Percentiles rank a stretch among this genome's conserved stretches.
These are phyloP conservation scores for Galeruca laticollis DNA, from an alignment of 2,888 invertebrate genomes.

Conservation along the genomic window DNA sequence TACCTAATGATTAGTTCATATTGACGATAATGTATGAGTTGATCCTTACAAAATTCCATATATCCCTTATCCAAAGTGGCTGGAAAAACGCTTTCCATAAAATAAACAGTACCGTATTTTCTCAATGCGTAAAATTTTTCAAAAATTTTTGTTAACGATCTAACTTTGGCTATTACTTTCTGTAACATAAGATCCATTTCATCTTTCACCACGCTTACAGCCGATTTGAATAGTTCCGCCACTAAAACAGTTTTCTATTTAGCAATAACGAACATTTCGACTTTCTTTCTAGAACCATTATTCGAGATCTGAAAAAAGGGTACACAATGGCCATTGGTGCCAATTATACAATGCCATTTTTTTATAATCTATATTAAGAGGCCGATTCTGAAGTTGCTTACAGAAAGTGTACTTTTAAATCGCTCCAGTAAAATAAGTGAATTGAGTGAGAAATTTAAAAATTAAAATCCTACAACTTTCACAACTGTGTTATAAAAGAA, in stretches of 20 bases:
- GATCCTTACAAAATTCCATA: conserved; percentile 68
- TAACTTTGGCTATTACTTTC: conserved; percentile 70
- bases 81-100: conserved; percentile 50
- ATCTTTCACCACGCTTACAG: conserved; percentile 66
- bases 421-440: too few relatives aligned
- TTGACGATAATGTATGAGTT: conserved; percentile 73
- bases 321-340: too few relatives aligned
- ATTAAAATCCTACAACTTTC: too few relatives aligned
- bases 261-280: not conserved
- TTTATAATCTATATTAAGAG: too few relatives aligned
- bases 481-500: too few relatives aligned
- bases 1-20: conserved; percentile 73
- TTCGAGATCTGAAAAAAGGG: too few relatives aligned
- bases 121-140: conserved; percentile 65
- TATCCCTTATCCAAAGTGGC: conserved; percentile 61
- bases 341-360: too few relatives aligned
- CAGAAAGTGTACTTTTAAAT: too few relatives aligned
- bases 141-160: conserved; percentile 71
- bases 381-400: too few relatives aligned
- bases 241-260: conserved; percentile 53
- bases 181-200: conserved; percentile 67
- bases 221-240: conserved; percentile 60
- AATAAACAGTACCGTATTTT: conserved; percentile 40
- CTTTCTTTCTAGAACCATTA: too few relatives aligned
- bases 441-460: too few relatives aligned